Evolutionary conservation across 2,113 vertebrate species (phyloP), one percentile per base, ranked within the genome.

Genomic region (Canis aureus): DNA sequence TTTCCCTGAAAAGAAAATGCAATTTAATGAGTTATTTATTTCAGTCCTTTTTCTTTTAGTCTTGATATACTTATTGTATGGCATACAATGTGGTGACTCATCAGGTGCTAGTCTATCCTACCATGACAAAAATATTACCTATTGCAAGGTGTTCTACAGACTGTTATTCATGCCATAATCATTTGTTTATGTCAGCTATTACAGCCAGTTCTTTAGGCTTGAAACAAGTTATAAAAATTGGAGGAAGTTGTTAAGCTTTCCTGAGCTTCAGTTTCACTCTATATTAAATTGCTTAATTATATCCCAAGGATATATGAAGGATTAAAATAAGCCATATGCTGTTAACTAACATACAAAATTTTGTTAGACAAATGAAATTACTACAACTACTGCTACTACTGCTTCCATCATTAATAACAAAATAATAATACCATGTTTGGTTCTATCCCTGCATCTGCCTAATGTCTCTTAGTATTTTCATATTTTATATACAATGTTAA

Each of bases 1-100:
- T 83, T 74, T 89, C 17, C 55, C 91, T 59, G 16, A 83, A 84
- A 35, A 35, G 35, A 35, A 35, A 35, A 35, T 95, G 8, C 71
- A 66, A 89, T 80, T 92, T 92, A 89, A 60, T 89, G 59, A 76
- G 43, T 11, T 89, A 74, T 82, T 95, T 92, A 13, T 32, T 78
- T 59, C 35, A 38, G 32, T 76, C 71, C 73, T 95, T 43, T 43
- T 43, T 43, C 43, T 43, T 43, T 62, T 49, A 64, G 8, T 35
- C 17, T 91, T 71, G 57, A 85, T 92, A 35, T 81, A 51, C 6
- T 94, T 8, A 29, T 78, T 53, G 55, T 20, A 16, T 57, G 67
- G 11, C n/a, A 19, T 11, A n/a, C 3, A 17, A 1, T 73, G 43
- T 49, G 29, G 15, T 32, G 73, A 57, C 60, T 62, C 66, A 62